Percentiles rank a stretch among this genome's conserved stretches.
Evolutionary conservation across 2,797 vertebrate genomes (phyloP).

Genomic region (Tangara arthus): DNA sequence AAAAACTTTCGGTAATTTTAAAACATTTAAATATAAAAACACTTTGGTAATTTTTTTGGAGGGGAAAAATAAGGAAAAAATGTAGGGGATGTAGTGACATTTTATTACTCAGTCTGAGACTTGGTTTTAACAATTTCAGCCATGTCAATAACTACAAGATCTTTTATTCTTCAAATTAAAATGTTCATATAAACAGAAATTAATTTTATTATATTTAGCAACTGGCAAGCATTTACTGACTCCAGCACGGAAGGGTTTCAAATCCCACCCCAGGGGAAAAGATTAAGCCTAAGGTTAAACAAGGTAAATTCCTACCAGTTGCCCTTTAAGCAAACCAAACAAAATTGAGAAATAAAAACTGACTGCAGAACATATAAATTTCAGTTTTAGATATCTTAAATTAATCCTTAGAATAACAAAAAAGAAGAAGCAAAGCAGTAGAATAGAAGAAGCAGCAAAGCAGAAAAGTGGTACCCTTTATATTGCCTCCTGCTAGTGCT

Average conservation of each 20-base stretch:
- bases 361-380: not conserved
- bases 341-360: not conserved
- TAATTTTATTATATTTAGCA: not conserved
- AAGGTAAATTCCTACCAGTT: conserved; percentile 36
- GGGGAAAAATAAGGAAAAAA: not conserved
- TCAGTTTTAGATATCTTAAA: conserved; percentile 12
- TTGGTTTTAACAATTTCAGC: not conserved
- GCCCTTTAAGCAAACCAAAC: conserved; percentile 13
- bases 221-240: not conserved
- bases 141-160: not conserved
- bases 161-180: not conserved
- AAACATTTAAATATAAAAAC: too few species aligned
- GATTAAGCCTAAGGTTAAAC: conserved; percentile 28
- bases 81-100: accelerated
- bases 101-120: not conserved
- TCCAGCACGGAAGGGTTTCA: conserved; percentile 1
- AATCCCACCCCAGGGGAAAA: not conserved
- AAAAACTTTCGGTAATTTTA: too few species aligned
- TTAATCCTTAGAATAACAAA: not conserved
- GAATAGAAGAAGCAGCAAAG: not conserved
- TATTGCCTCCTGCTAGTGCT: not conserved
- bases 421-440: not conserved
- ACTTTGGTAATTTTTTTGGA: not conserved
- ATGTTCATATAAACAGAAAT: not conserved
- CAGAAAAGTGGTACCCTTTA: not conserved